Conservation (phyloP, 2,888 invertebrate species). For the Drosophila recens region DNA sequence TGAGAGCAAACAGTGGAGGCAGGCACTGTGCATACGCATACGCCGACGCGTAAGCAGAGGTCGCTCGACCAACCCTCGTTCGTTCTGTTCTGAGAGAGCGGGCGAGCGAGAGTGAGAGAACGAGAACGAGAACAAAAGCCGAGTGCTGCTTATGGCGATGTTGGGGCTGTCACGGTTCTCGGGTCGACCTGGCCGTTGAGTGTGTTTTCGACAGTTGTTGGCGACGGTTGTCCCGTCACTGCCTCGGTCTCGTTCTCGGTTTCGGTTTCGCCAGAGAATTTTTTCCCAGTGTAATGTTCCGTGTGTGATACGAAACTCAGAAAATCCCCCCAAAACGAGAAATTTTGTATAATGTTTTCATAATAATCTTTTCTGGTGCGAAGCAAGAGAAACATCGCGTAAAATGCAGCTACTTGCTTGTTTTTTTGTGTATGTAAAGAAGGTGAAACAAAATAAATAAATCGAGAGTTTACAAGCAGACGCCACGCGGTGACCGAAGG, state of each 20-base stretch:
- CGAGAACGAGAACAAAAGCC: conserved; percentile 47
- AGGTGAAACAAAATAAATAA: conserved; percentile 44
- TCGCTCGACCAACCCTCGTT: conserved; percentile 58
- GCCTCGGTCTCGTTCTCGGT: conserved; percentile 27
- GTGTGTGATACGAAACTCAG: conserved; percentile 47
- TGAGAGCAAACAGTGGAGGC: conserved; percentile 28
- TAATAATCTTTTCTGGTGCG: conserved; percentile 38
- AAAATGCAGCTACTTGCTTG: conserved; percentile 39
- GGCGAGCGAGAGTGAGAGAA: conserved; percentile 21
- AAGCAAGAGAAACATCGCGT: conserved; percentile 17
- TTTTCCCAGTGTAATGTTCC: conserved; percentile 38
- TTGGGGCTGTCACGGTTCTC: conserved; percentile 55
- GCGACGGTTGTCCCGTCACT: conserved; percentile 69
- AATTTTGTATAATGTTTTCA: conserved; percentile 52
- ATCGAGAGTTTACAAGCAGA: conserved; percentile 27
- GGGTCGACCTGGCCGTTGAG: conserved; percentile 59
- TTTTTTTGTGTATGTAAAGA: conserved; percentile 35
- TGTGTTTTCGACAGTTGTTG: conserved; percentile 77
- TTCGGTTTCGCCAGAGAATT: conserved; percentile 42
- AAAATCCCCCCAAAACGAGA: conserved; percentile 37
- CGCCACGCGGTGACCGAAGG: conserved; percentile 28
- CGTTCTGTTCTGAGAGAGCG: conserved; percentile 34
- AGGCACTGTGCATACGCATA: conserved; percentile 33
- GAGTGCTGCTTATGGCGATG: conserved; percentile 38
- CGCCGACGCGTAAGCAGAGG: conserved; percentile 34